Base-by-base conservation (phyloP, 1,140 invertebrate species). In the Diorhabda elongata region DNA sequence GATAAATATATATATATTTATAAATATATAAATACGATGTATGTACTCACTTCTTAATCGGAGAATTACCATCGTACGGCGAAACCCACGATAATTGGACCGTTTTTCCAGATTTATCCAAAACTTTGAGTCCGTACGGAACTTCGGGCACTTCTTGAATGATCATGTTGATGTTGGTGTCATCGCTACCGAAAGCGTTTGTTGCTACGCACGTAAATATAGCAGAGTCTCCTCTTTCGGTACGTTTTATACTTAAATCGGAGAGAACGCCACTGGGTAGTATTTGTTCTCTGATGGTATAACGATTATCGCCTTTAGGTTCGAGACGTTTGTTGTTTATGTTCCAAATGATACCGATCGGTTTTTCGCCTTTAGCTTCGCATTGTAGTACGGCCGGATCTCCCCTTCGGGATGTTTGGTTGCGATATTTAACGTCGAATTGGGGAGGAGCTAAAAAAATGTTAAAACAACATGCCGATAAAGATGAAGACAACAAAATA, bases 91-190 rank as follows among this genome's bases (percentile, higher is more conserved):
- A 92, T 3, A 98, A 83, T 77, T 95, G 92, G 59, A 97, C 92
- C 5, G 91, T 91, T 70, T 94, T 87, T 72, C 95, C 95, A 66
- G 92, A 94, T 83, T 96, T 94, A 80, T 97, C 93, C 56, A 96
- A 83, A 41, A 98, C 92, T 82, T 95, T 96, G 11, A 97, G 81
- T 74, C 92, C 92, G 77, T 92, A 92, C 0, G 96, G 95, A 63
- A 94, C 89, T 85, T 98, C 96, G 3, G 97, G 96, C 47, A 92
- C 91, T 87, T 98, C 96, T 90, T 97, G 95, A 69, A 98, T 92
- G 76, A 97, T 96, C 84, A 98, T 90, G 79, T 96, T 95, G 78
- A 97, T 96, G 79, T 92, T 96, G 9, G 95, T 96, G 76, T 97
- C 94, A 80, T 98, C 96, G 73, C 92, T 94, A 26, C 96, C 96